Evolutionary conservation across 1,140 invertebrate species (phyloP), one percentile per base, ranked within the genome.

Genomic region (Drosophila pectinifera): DNA sequence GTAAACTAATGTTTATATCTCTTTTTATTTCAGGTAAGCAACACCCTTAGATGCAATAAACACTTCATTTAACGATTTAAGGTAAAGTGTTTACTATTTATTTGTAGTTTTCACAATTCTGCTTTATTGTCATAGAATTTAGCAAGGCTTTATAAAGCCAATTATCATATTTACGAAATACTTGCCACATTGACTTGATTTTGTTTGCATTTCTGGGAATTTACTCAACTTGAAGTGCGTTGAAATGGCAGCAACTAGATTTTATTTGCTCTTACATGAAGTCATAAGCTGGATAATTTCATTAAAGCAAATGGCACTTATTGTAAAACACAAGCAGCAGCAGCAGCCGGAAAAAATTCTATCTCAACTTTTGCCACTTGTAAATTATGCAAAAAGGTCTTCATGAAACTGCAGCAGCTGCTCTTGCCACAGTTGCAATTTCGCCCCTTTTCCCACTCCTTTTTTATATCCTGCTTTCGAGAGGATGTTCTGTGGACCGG

Each of bases 351-450:
- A 53, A 53, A 63, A 36, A 53, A 58, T 55, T 61, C 74, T 61
- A 59, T 68, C 41, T 77, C 63, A 58, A 63, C 74, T 63, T 73
- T 82, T 73, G 79, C 83, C 67, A 77, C 83, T 83, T 89, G 83
- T 88, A 84, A 88, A 84, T 89, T 88, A 88, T 88, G 84, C 84
- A 88, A 89, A 84, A 88, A 74, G 72, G 68, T 70, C 77, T 88
- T 77, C 48, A 64, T 59, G 57, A 80, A 88, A 83, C 89, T 77
- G 84, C 84, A 73, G 45, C 84, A 88, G 80, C 84, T 88, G 84
- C 67, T 74, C 45, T 34, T 64, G 46, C 67, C 69, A 55, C 59
- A 28, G 55, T 45, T 73, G 62, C 67, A 57, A 58, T 63, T 59
- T 64, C 46, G 53, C 38, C 54, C 42, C 28, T 26, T 39, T 58